These are phyloP conservation scores for Gadus macrocephalus DNA, from an alignment of 2,113 vertebrate species.

Conservation along the genomic window DNA sequence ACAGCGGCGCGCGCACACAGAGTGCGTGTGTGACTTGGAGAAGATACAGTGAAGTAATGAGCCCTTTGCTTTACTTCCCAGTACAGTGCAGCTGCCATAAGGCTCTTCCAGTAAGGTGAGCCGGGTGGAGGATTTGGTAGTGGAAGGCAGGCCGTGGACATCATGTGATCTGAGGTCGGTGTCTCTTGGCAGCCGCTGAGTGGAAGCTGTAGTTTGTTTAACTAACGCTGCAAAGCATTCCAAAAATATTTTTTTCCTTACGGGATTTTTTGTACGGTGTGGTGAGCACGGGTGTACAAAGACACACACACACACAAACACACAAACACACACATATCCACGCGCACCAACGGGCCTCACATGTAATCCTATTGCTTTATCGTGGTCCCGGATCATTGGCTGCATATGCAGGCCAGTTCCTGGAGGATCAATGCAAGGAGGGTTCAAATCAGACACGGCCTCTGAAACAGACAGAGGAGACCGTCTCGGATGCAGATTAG, in stretches of 20 bases:
- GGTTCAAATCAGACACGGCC: slow-evolving; percentile 63
- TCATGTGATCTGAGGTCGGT: slow-evolving; percentile 53
- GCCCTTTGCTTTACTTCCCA: slow-evolving; percentile 33
- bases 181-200: slow-evolving; percentile 45
- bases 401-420: slow-evolving; percentile 59
- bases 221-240: slow-evolving; percentile 44
- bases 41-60: slow-evolving; percentile 26
- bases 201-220: slow-evolving; percentile 43
- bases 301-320: slow-evolving; percentile 12
- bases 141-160: slow-evolving; percentile 41
- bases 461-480: slow-evolving; percentile 53
- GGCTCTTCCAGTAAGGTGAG: slow-evolving; percentile 42
- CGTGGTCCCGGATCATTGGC: slow-evolving; percentile 35
- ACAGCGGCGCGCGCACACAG: slow-evolving; percentile 25
- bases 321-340: slow-evolving; percentile 24
- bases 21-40: slow-evolving; percentile 29
- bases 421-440: slow-evolving; percentile 58
- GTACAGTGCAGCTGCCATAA: slow-evolving; percentile 24
- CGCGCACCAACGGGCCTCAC: slow-evolving; percentile 19
- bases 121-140: slow-evolving; percentile 44
- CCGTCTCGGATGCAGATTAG: slow-evolving; percentile 57
- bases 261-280: slow-evolving; percentile 25
- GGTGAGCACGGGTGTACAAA: neutral
- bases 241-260: slow-evolving; percentile 31
- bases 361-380: neutral